Evolutionary conservation across 2,113 vertebrate genomes (phyloP).

Genomic region (Hylia prasina): DNA sequence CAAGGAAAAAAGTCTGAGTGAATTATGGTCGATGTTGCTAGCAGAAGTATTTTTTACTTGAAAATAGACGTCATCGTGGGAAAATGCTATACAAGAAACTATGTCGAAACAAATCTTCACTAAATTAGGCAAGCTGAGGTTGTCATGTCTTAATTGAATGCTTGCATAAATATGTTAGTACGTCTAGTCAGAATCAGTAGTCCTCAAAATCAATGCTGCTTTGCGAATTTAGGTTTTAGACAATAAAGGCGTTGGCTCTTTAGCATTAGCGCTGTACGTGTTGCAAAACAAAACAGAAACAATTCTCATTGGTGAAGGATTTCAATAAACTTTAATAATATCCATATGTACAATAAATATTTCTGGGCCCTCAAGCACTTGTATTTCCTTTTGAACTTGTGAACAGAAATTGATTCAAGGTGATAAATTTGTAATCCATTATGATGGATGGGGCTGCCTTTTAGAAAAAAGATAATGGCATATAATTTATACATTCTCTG

Average conservation of each 20-base stretch:
- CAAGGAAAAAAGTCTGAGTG: conserved; percentile 1
- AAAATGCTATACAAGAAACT: conserved; percentile 34
- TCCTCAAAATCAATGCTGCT: background rate
- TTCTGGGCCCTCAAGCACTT: conserved; percentile 85
- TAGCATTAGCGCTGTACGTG: background rate
- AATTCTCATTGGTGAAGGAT: conserved; percentile 53
- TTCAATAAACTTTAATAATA: conserved; percentile 74
- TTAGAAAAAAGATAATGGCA: conserved; percentile 71
- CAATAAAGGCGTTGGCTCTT: background rate
- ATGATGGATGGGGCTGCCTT: conserved; percentile 85
- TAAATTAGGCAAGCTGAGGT: background rate
- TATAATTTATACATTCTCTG: conserved; percentile 71
- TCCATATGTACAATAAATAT: conserved; percentile 90
- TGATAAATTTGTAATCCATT: conserved; percentile 93
- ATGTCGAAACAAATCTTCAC: background rate
- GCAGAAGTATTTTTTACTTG: background rate
- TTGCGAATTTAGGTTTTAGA: conserved; percentile 3
- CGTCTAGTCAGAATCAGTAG: background rate
- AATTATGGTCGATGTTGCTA: background rate
- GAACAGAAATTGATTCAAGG: conserved; percentile 98
- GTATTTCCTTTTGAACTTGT: conserved; percentile 88
- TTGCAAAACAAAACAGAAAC: conserved; percentile 46
- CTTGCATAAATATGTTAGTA: background rate
- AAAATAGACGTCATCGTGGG: background rate
- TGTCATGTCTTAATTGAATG: background rate